Evolutionary conservation across 2,113 vertebrate species (phyloP), one percentile per base, ranked within the genome.

Genomic region (Ailuropoda melanoleuca): DNA sequence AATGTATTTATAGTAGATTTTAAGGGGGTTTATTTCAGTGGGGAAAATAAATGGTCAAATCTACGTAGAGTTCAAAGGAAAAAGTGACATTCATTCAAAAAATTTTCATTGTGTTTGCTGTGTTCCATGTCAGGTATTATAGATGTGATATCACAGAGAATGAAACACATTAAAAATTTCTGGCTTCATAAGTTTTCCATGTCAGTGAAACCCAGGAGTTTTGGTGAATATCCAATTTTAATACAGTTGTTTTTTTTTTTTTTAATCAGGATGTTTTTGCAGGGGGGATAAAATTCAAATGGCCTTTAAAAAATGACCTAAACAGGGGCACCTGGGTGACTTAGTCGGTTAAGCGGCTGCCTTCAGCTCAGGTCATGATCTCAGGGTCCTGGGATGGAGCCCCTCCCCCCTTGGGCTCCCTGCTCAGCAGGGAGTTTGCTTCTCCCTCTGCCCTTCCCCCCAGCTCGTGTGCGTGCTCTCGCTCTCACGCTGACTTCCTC

Each of bases 21-120:
- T 87, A 86, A 91, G 68, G 50, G 75, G 18, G 4, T 60, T 91
- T 95, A 80, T 77, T 96, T 95, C 72, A 89, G 46, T 82, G 34
- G 55, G 26, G 34, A 90, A 77, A 88, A 68, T 48, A 75, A 95
- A 81, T n/a, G 1, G 18, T 77, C 39, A 97, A 53, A 85, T 85
- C 31, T 72, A 84, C 11, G 39, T 81, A 68, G 24, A 15, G 17
- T 56, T 88, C 15, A 48, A n/a, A 92, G 9, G 90, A 96, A 95
- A 94, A 55, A 18, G 43, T 86, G 13, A 74, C 74, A 39, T 24
- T 84, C 21, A 78, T 24, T 29, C 34, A 74, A 55, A 34, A 74
- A 82, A 39, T 34, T 92, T 39, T 56, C 26, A 62, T 15, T 48
- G 2, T 39, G 34, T 78, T 37, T 83, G 14, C 60, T 74, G 0